Percentiles rank a stretch among this genome's conserved stretches.
Evolutionary conservation across 2,113 vertebrate species (phyloP).

Genomic region (Paraplagusia blochii): DNA sequence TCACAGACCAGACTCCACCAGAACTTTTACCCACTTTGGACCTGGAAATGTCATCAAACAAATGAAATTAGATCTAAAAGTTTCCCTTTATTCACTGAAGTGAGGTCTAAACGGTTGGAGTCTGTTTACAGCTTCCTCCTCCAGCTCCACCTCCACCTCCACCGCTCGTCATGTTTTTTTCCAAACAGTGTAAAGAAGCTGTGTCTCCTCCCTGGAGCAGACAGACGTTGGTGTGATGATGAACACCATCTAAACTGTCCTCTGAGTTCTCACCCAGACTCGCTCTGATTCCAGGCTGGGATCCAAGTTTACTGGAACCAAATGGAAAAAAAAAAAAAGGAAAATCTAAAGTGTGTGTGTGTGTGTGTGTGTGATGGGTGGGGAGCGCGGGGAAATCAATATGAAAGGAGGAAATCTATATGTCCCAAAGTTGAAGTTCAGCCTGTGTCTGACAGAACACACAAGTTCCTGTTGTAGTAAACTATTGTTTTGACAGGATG

Average conservation of each 20-base stretch:
- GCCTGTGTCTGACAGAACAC: conserved; percentile 77
- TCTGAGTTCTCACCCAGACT: conserved; percentile 59
- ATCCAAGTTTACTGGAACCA: conserved; percentile 46
- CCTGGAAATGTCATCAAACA: too few relatives aligned
- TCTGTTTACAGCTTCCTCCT: conserved; percentile 7
- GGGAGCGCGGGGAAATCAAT: conserved; percentile 45
- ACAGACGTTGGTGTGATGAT: conserved; percentile 59
- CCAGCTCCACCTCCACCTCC: conserved; percentile 17
- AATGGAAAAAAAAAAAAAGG: conserved; percentile 50
- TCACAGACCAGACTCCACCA: too few relatives aligned
- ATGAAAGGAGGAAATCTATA: conserved; percentile 69
- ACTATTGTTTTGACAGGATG: conserved; percentile 94
- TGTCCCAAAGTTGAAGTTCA: conserved; percentile 75
- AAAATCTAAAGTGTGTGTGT: background rate
- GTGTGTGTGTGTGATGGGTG: background rate
- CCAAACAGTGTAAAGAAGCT: conserved; percentile 14
- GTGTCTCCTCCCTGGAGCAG: conserved; percentile 55
- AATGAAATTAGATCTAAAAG: too few relatives aligned
- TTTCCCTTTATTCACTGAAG: too few relatives aligned
- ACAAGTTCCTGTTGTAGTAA: conserved; percentile 81
- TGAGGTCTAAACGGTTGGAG: too few relatives aligned
- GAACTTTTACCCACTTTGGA: too few relatives aligned
- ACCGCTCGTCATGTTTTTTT: conserved; percentile 17
- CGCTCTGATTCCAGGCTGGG: conserved; percentile 51
- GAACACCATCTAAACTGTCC: conserved; percentile 68